Evolutionary conservation across 1,140 invertebrate genomes (phyloP).

Genomic region (Conus ventricosus): DNA sequence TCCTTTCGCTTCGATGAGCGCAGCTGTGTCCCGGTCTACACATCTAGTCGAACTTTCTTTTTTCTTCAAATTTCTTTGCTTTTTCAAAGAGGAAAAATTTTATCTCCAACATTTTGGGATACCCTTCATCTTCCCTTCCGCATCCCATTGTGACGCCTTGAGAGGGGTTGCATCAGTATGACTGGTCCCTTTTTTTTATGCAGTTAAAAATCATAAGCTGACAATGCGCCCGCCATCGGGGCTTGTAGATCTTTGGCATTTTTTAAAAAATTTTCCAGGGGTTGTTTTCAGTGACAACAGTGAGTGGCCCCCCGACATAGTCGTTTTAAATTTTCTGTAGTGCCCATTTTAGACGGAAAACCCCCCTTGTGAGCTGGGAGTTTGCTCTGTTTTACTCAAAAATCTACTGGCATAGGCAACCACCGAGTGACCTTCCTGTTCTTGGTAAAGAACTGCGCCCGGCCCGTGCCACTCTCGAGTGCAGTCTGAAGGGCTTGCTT

Average conservation of each 20-base stretch:
- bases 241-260: slow-evolving; percentile 46
- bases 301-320: slow-evolving; percentile 36
- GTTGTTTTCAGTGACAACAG: slow-evolving; percentile 48
- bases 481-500: neutral
- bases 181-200: slow-evolving; percentile 30
- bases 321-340: slow-evolving; percentile 44
- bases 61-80: neutral
- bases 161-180: slow-evolving; percentile 47
- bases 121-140: neutral
- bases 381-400: neutral
- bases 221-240: slow-evolving; percentile 43
- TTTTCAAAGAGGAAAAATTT: too few relatives aligned
- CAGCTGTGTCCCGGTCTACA: neutral
- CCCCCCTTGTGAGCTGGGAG: too few relatives aligned
- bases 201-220: slow-evolving; percentile 40
- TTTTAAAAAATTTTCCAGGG: slow-evolving; percentile 45
- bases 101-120: too few relatives aligned
- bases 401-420: neutral
- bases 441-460: neutral
- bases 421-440: neutral
- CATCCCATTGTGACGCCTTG: slow-evolving; percentile 19
- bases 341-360: neutral
- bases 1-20: neutral
- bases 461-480: neutral
- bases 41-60: neutral